phyloP scores from a whole-genome alignment of 2,797 vertebrate species.

The Phataginus tricuspis region DNA sequence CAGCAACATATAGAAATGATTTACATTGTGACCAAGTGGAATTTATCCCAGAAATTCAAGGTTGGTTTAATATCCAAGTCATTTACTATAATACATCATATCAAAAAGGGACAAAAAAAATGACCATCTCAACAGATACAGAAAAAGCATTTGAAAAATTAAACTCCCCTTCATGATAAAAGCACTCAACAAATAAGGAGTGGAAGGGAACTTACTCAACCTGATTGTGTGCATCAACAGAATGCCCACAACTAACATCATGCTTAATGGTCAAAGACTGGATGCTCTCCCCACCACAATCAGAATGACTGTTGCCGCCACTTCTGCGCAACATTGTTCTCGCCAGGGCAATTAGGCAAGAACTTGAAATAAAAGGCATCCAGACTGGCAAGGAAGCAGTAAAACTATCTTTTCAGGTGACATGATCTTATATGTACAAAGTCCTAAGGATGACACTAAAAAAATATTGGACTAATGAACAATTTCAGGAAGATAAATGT shows the following conservation, averaged over 20 bases:
- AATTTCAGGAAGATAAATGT: not conserved
- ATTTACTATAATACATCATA: not conserved
- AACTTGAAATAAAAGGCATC: not conserved
- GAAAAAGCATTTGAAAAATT: not conserved
- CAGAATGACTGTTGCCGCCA: not conserved
- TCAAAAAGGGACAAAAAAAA: not conserved
- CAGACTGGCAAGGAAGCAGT: not conserved
- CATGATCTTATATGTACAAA: not conserved
- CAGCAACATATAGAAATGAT: not conserved
- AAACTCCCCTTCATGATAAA: slow-evolving; percentile 7
- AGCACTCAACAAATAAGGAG: not conserved
- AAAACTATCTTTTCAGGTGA: not conserved
- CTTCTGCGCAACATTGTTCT: not conserved
- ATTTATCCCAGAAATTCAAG: not conserved
- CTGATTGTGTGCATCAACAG: not conserved
- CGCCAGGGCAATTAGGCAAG: not conserved
- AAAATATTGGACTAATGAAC: not conserved
- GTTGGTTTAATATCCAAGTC: not conserved
- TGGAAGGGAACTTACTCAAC: not conserved
- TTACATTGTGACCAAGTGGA: not conserved
- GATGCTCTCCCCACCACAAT: not conserved
- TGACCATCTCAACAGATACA: not conserved
- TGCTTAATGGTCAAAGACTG: not conserved
- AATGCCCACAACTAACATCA: not conserved
- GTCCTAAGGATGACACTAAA: not conserved